A percentile compares a stretch with the other conserved stretches of the same genome.
These are phyloP conservation scores for Caenorhabditis sinica DNA, from an alignment of 2,888 invertebrate species.

Conservation along the genomic window DNA sequence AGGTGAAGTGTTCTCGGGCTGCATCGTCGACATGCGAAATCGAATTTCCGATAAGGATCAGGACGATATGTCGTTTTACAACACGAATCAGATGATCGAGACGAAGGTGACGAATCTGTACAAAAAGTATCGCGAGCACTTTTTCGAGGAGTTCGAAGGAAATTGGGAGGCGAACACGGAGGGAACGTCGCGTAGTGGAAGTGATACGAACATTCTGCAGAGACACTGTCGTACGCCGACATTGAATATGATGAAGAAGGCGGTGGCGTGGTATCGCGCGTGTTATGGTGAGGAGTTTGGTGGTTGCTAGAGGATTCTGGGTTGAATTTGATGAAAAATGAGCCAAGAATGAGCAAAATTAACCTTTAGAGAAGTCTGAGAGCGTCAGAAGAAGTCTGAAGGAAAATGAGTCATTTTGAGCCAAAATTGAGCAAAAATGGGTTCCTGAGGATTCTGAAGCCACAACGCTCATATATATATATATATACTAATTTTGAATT, in stretches of 20 bases:
- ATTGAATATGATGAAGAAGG: slow-evolving; percentile 64
- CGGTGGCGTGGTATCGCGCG: slow-evolving; percentile 68
- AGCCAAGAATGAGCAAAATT: no score
- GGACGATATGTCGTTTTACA: slow-evolving; percentile 82
- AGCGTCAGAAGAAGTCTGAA: no score
- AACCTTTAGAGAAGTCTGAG: no score
- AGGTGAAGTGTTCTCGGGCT: slow-evolving; percentile 81
- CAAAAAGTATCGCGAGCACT: slow-evolving; percentile 62
- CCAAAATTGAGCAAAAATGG: neutral
- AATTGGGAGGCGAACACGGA: slow-evolving; percentile 51
- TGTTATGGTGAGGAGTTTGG: slow-evolving; percentile 66
- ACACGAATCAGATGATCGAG: slow-evolving; percentile 81
- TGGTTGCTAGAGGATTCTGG: neutral
- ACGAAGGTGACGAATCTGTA: slow-evolving; percentile 73
- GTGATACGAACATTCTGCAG: slow-evolving; percentile 69
- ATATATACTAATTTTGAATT: no score
- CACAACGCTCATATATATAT: no score
- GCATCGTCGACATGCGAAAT: slow-evolving; percentile 78
- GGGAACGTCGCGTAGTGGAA: slow-evolving; percentile 24
- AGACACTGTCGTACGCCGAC: slow-evolving; percentile 54
- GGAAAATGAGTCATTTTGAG: no score
- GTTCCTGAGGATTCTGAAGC: no score
- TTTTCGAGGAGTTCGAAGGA: slow-evolving; percentile 69
- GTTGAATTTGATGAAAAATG: no score
- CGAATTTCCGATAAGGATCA: slow-evolving; percentile 82